Percentiles rank a stretch among this genome's conserved stretches.
phyloP scores from a whole-genome alignment of 2,113 vertebrate species.

The Aegypius monachus region DNA sequence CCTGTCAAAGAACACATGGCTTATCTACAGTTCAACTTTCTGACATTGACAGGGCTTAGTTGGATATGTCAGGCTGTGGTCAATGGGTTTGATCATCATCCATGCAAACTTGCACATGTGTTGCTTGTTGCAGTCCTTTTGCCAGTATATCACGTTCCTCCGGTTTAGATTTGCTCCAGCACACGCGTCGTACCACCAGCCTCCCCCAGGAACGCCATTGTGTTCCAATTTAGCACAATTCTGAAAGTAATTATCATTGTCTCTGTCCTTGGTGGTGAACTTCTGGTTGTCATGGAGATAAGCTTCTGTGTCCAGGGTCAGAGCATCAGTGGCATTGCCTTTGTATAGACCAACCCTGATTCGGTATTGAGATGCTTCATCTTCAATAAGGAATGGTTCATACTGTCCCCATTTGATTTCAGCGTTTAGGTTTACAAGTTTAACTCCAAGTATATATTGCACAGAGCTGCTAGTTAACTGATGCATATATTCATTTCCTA shows the following conservation, averaged over 20 bases:
- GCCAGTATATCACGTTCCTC: conserved; percentile 84
- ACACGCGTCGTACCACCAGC: conserved; percentile 85
- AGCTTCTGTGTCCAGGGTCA: conserved; percentile 83
- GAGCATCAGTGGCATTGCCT: conserved; percentile 78
- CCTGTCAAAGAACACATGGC: not conserved
- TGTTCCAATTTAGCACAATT: conserved; percentile 83
- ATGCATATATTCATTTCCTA: conserved; percentile 83
- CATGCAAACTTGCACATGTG: conserved; percentile 80
- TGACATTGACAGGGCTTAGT: conserved; percentile 54
- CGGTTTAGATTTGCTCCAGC: conserved; percentile 84
- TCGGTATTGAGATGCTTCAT: conserved; percentile 77
- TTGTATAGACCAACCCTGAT: conserved; percentile 82
- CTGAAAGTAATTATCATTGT: conserved; percentile 85
- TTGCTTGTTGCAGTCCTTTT: conserved; percentile 82
- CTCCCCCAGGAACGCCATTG: conserved; percentile 76
- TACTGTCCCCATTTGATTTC: conserved; percentile 78
- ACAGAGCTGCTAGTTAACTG: conserved; percentile 71
- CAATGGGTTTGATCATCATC: conserved; percentile 82
- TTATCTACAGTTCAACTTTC: conserved; percentile 78
- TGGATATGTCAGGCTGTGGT: conserved; percentile 23
- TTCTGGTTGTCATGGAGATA: conserved; percentile 89
- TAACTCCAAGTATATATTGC: conserved; percentile 78
- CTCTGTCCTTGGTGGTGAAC: conserved; percentile 84
- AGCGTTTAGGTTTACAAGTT: conserved; percentile 77
- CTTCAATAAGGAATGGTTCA: conserved; percentile 79